These are phyloP conservation scores for Patella ulyssiponensis DNA, from an alignment of 2,888 invertebrate species.

Conservation along the genomic window DNA sequence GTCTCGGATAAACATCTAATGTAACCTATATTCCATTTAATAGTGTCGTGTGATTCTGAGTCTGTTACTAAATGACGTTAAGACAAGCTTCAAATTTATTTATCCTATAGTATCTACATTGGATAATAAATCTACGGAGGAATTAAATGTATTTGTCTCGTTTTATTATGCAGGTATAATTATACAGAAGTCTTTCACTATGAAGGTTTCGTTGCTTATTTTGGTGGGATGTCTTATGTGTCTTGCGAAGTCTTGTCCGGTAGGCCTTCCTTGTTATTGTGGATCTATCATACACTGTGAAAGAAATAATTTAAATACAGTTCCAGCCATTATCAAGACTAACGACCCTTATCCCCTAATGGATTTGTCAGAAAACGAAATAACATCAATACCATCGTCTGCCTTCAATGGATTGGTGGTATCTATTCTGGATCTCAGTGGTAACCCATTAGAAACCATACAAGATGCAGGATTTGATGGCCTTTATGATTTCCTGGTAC, in stretches of 20 bases:
- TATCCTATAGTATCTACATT: no score
- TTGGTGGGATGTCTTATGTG: not conserved
- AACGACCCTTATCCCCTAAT: not conserved
- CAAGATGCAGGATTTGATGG: conserved; percentile 20
- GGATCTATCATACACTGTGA: conserved; percentile 22
- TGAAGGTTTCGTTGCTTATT: no score
- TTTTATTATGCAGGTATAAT: no score
- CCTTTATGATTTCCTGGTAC: conserved; percentile 15
- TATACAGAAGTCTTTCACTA: no score
- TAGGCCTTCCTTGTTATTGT: conserved; percentile 18
- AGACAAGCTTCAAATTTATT: no score
- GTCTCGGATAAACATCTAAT: no score
- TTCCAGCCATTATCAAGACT: conserved; percentile 15
- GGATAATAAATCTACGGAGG: no score
- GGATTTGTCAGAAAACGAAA: conserved; percentile 20
- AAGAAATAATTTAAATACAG: not conserved
- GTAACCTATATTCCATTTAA: no score
- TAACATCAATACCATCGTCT: conserved; percentile 11
- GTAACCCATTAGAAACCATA: conserved; percentile 19
- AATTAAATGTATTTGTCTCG: no score
- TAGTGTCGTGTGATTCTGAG: no score
- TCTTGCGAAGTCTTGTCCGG: conserved; percentile 15
- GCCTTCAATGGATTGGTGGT: conserved; percentile 19
- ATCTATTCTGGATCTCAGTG: conserved; percentile 13
- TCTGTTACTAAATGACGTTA: no score